Conservation (phyloP, 2,888 invertebrate species). For the Ichneumon xanthorius region DNA sequence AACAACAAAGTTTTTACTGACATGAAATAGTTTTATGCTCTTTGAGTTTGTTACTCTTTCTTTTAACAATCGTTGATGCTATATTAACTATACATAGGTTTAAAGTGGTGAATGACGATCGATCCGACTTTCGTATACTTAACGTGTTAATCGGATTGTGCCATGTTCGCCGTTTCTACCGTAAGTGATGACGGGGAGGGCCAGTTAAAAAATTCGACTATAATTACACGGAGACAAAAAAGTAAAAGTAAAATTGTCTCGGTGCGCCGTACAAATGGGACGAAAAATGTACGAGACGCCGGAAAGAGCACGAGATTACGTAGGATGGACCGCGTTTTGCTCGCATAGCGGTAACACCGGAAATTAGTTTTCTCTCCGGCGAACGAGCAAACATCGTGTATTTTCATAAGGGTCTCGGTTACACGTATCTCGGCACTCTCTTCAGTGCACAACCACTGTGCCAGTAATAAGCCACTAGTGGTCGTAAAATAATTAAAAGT, state of each 20-base stretch:
- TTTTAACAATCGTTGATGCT: no score
- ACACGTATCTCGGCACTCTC: constrained; percentile 45
- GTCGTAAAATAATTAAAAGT: constrained; percentile 63
- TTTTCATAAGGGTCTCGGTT: constrained; percentile 58
- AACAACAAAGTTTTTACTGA: not conserved
- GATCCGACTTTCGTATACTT: no score
- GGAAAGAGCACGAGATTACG: constrained; percentile 7
- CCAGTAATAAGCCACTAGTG: constrained; percentile 57
- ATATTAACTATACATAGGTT: no score
- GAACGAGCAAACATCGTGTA: constrained; percentile 65
- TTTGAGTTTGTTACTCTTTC: not conserved
- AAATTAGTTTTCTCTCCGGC: constrained; percentile 64
- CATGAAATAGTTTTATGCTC: not conserved
- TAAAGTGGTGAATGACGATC: no score
- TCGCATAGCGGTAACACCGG: constrained; percentile 54
- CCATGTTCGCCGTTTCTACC: not conserved
- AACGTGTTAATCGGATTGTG: no score
- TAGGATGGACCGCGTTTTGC: constrained; percentile 32
- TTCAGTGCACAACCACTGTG: constrained; percentile 26
- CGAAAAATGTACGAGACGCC: constrained; percentile 6
- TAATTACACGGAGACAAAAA: not conserved
- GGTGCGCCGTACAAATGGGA: not conserved
- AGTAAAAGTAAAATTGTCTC: not conserved
- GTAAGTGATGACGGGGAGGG: not conserved
- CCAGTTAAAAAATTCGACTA: not conserved